Conservation (phyloP, 2,113 vertebrate species). For the Tricholaema leucomelas region DNA sequence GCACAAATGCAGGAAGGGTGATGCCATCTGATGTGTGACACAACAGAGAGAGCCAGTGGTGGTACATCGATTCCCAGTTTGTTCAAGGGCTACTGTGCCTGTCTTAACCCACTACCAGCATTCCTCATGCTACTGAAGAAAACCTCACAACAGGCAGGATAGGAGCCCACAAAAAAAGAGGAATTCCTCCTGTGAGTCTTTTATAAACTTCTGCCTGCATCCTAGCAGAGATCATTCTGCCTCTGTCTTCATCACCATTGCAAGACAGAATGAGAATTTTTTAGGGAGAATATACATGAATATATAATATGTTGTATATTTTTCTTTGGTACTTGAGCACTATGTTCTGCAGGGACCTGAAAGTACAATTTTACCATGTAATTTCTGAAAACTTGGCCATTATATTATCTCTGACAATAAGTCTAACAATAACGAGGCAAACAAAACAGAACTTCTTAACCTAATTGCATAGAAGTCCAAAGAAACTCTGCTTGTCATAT, state of each 20-base stretch:
- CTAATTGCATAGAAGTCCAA: not conserved
- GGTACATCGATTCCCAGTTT: not conserved
- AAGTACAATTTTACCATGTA: not conserved
- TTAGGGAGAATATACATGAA: not conserved
- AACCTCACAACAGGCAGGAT: not conserved
- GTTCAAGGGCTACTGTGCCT: not conserved
- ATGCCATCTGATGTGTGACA: not conserved
- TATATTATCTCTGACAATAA: not conserved
- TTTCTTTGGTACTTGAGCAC: not conserved
- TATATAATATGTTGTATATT: not conserved
- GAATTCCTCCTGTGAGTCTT: not conserved
- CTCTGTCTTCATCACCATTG: not conserved
- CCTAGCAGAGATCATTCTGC: not conserved
- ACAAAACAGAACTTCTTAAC: not conserved
- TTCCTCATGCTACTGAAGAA: not conserved
- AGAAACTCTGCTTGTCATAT: not conserved
- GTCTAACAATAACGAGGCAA: not conserved
- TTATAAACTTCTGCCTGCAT: not conserved
- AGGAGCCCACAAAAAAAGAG: not conserved
- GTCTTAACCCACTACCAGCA: not conserved
- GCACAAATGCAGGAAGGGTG: not conserved
- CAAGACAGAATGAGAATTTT: not conserved
- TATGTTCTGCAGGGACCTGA: not conserved
- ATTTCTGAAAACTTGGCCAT: not conserved
- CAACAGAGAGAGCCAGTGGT: fast-evolving